Percentiles rank a stretch among this genome's conserved stretches.
phyloP scores from a whole-genome alignment of 2,888 invertebrate genomes.

The Heteromyza rotundicornis region DNA sequence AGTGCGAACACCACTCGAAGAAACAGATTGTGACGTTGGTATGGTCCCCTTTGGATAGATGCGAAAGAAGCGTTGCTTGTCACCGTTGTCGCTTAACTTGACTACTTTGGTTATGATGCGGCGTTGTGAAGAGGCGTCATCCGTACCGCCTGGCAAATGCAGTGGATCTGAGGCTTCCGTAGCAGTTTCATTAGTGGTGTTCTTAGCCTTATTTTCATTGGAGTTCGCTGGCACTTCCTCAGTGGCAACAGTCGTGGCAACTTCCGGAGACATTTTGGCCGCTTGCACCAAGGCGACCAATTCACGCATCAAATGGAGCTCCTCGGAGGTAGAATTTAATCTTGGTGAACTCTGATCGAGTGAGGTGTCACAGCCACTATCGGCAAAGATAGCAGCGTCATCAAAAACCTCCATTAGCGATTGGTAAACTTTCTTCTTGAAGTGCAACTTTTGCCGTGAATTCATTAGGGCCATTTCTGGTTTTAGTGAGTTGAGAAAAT shows the following conservation, averaged over 20 bases:
- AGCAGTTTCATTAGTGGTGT: not conserved
- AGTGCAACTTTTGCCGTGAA: slow-evolving; percentile 50
- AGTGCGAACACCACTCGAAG: slow-evolving; percentile 11
- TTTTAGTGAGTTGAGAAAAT: slow-evolving; percentile 43
- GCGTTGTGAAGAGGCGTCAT: slow-evolving; percentile 15
- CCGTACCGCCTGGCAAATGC: slow-evolving; percentile 12
- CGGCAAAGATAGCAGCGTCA: slow-evolving; percentile 45
- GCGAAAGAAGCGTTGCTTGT: slow-evolving; percentile 31
- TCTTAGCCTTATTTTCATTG: no score
- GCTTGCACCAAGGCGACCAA: slow-evolving; percentile 47
- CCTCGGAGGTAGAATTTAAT: slow-evolving; percentile 31
- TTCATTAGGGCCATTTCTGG: slow-evolving; percentile 53
- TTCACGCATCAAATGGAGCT: slow-evolving; percentile 47
- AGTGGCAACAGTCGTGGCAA: no score
- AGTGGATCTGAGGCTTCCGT: slow-evolving; percentile 9
- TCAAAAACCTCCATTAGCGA: slow-evolving; percentile 53
- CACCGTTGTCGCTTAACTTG: slow-evolving; percentile 25
- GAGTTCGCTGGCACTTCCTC: no score
- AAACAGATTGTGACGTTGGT: not conserved
- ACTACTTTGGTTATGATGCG: slow-evolving; percentile 31
- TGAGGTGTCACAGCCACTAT: slow-evolving; percentile 14
- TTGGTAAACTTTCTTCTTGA: slow-evolving; percentile 50
- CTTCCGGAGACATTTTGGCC: slow-evolving; percentile 28
- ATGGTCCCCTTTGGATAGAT: slow-evolving; percentile 24
- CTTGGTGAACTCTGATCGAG: not conserved